Conservation (phyloP, 2,888 invertebrate genomes). For the Myopa testacea region DNA sequence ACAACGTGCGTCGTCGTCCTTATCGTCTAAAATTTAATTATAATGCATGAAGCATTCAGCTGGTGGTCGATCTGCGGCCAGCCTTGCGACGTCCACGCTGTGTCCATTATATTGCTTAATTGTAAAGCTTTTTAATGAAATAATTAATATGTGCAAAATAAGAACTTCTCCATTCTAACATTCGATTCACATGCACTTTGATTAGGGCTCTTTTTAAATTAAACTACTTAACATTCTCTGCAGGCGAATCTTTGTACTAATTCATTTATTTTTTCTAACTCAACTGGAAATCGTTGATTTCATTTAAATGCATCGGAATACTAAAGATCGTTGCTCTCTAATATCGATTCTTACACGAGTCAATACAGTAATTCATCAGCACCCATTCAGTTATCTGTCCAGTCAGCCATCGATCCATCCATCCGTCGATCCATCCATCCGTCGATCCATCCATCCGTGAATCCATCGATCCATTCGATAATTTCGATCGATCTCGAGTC, state of each 20-base stretch:
- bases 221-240: background rate
- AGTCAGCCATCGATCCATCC: too few species aligned
- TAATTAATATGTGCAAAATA: constrained; percentile 1
- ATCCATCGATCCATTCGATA: background rate
- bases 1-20: background rate
- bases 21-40: constrained; percentile 15
- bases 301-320: too few species aligned
- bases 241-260: background rate
- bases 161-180: background rate
- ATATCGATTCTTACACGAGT: too few species aligned
- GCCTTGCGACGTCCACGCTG: background rate
- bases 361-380: background rate
- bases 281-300: too few species aligned
- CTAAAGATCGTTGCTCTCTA: too few species aligned
- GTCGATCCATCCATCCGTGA: background rate
- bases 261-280: background rate
- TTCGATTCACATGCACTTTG: background rate
- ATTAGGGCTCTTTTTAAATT: too few species aligned
- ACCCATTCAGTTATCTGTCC: background rate
- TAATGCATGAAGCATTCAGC: background rate
- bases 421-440: background rate
- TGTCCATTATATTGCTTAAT: background rate
- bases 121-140: constrained; percentile 9
- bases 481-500: background rate
- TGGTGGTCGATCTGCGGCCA: background rate